Percentiles rank a stretch among this genome's conserved stretches.
Conservation (phyloP, 2,888 invertebrate genomes). For the Dicranocentrus wangi region DNA sequence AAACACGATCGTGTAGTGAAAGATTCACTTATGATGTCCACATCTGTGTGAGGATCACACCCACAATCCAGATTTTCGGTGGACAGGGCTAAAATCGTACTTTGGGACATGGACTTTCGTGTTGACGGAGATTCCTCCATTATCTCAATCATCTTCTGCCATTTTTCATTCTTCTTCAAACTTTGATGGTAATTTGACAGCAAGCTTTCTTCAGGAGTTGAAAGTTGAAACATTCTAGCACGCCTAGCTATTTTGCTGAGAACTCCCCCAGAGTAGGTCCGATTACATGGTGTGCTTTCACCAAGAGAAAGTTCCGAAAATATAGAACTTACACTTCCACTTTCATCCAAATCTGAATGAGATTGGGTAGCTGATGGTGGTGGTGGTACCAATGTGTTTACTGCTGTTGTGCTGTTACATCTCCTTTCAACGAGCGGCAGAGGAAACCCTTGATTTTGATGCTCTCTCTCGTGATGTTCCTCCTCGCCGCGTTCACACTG, state of each 20-base stretch:
- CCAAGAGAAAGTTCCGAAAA: constrained; percentile 53
- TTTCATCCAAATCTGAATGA: constrained; percentile 46
- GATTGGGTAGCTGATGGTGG: constrained; percentile 12
- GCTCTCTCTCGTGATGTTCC: not conserved
- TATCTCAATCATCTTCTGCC: constrained; percentile 62
- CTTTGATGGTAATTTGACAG: constrained; percentile 33
- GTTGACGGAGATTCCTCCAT: constrained; percentile 32
- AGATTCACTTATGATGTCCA: not conserved
- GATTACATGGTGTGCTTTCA: constrained; percentile 35
- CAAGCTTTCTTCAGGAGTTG: constrained; percentile 32
- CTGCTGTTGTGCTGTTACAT: constrained; percentile 1
- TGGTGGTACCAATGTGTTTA: constrained; percentile 13
- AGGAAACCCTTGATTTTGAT: constrained; percentile 54
- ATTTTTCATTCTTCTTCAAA: constrained; percentile 50
- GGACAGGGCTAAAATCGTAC: not conserved
- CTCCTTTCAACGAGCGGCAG: constrained; percentile 19
- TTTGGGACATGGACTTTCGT: not conserved
- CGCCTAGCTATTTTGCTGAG: constrained; percentile 57
- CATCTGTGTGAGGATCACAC: not conserved
- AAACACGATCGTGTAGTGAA: too few relatives aligned
- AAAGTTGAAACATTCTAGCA: constrained; percentile 64
- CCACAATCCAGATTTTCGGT: constrained; percentile 30
- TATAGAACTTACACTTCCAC: constrained; percentile 43
- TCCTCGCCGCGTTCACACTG: not conserved
- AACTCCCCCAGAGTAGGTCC: constrained; percentile 38